These are phyloP conservation scores for Acinonyx jubatus DNA, from an alignment of 2,113 vertebrate species.

Conservation along the genomic window DNA sequence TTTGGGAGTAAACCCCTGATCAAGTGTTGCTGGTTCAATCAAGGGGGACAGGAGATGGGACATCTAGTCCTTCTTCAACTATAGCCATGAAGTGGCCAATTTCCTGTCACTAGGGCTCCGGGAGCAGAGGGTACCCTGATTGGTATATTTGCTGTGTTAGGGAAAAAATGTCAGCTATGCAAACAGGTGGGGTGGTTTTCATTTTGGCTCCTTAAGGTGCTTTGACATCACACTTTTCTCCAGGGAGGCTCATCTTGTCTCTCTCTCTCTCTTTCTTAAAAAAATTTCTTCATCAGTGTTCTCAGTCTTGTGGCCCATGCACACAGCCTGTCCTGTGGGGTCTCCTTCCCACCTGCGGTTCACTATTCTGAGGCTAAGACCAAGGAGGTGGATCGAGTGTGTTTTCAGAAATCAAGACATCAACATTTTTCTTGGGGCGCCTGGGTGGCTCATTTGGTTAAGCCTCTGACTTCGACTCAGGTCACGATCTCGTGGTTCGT, in stretches of 20 bases:
- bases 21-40: background rate
- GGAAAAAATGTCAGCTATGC: background rate
- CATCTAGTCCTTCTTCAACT: background rate
- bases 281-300: background rate
- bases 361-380: background rate
- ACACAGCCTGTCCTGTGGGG: background rate
- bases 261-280: background rate
- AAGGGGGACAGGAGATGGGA: background rate
- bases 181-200: background rate
- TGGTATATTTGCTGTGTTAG: background rate
- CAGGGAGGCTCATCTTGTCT: background rate
- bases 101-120: background rate
- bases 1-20: background rate
- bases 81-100: fast-evolving
- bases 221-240: background rate
- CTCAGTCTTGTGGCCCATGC: background rate
- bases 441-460: too few species aligned
- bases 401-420: background rate
- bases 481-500: too few species aligned
- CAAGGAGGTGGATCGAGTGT: background rate
- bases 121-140: background rate
- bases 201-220: background rate
- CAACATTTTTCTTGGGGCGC: background rate
- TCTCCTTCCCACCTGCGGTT: background rate
- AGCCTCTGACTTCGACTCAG: too few species aligned